A percentile compares a stretch with the other conserved stretches of the same genome.
Conservation (phyloP, 2,888 invertebrate species). For the Danaus chrysippus region DNA sequence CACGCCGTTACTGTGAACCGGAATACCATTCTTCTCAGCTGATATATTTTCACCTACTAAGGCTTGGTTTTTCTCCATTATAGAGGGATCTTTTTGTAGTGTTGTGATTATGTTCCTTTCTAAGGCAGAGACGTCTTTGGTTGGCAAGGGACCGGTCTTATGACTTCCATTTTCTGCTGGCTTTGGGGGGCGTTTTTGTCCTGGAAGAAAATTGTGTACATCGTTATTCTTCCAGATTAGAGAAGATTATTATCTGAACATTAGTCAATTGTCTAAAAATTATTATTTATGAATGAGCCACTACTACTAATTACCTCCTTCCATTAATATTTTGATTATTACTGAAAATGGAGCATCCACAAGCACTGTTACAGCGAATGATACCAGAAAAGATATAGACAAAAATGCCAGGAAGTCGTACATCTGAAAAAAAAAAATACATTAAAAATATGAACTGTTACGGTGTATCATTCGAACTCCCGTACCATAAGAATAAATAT, state of each 20-base stretch:
- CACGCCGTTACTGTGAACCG: too few species aligned
- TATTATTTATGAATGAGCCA: too few species aligned
- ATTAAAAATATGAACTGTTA: neutral
- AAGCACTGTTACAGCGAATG: constrained; percentile 47
- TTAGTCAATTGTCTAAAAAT: too few species aligned
- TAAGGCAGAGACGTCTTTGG: constrained; percentile 8
- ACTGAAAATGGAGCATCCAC: constrained; percentile 56
- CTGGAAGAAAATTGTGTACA: neutral
- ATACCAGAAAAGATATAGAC: constrained; percentile 41
- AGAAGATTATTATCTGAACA: neutral
- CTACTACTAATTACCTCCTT: constrained; percentile 34
- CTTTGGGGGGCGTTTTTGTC: neutral
- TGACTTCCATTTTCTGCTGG: neutral
- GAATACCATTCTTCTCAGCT: neutral
- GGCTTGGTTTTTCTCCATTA: neutral
- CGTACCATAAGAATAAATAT: too few species aligned
- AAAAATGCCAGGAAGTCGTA: constrained; percentile 47
- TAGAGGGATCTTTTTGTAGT: constrained; percentile 11
- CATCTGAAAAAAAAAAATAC: constrained; percentile 42
- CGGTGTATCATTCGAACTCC: too few species aligned
- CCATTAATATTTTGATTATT: constrained; percentile 49
- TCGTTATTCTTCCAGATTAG: neutral
- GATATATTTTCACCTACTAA: neutral
- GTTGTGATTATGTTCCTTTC: constrained; percentile 13
- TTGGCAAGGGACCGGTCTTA: constrained; percentile 7